Base-by-base conservation (phyloP, 2,113 vertebrate species). In the Rhodinocichla rosea region DNA sequence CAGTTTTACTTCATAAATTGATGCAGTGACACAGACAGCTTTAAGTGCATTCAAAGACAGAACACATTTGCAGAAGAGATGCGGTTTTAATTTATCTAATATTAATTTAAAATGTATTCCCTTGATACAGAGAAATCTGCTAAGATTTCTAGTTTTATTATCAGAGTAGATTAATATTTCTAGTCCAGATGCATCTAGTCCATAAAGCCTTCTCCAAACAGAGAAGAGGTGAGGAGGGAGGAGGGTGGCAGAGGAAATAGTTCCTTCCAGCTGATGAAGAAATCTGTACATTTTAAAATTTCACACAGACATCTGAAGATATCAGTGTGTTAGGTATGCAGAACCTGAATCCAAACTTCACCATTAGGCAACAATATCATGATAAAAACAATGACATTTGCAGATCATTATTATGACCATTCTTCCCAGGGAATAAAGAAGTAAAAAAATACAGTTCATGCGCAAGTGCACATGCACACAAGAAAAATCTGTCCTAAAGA, bases 391-490 rank as follows among this genome's bases (percentile, higher is more conserved):
- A 44, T 2, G 1, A 19, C 10, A n/a, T 57, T 69, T 68, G 13
- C 27, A 24, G 50, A 45, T 50, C 5, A 23, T 37, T 6, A 45
- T 64, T 83, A 78, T 9, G 24, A 71, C 4, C 18, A 30, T 3
- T 56, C 4, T 55, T 89, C 14, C 12, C 8, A n/a, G 44, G 9
- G 18, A 28, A 26, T 24, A 59, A 65, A 44, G 30, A 32, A 13
- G 9, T 21, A 5, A 33, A 59, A 55, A 65, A 28, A 28, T 13
- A 32, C 33, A 50, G 32, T 6, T 6, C 9, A 21, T 15, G 20
- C 1, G 4, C 2, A 15, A 42, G 10, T 13, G 21, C 7, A 42
- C 15, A 70, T 7, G 39, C 4, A 75, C 6, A 59, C 0, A n/a
- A 24, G 45, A 60, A 8, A 65, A 20, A 47, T n/a, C 26, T 78